Base-by-base conservation (phyloP, 2,888 invertebrate genomes). In the Agapostemon virescens region DNA sequence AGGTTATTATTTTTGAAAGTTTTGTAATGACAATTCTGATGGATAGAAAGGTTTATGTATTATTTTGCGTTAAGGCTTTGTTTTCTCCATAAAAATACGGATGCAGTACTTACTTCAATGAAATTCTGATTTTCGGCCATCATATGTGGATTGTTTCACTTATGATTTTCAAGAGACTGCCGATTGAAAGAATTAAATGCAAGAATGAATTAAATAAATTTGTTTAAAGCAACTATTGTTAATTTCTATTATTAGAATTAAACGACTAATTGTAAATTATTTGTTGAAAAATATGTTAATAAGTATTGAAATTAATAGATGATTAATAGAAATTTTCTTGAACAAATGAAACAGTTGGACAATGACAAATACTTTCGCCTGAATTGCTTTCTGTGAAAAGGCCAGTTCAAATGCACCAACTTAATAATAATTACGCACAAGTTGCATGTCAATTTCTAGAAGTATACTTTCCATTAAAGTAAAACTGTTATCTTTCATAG, bases 381-480 rank as follows among this genome's bases (percentile, higher is more conserved):
- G n/a, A 49, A 49, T n/a, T 49, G 9, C 9, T 49, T 49, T 49
- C 49, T 49, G n/a, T n/a, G 49, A 49, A 49, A 49, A 9, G n/a
- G n/a, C n/a, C 49, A 3, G 9, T 49, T n/a, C 49, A 49, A 49
- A n/a, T 49, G 49, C 49, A n/a, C n/a, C 49, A 49, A 49, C 3
- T 49, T 49, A n/a, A 49, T n/a, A n/a, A n/a, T 38, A 26, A 4
- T 55, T 55, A 23, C 26, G 13, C 15, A 23, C 26, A 26, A 55
- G 52, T 55, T 55, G 52, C 26, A 55, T 55, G 52, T 55, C 52
- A 26, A 55, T 55, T 55, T 26, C 52, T 55, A 26, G 15, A 55
- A 55, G 26, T 26, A 26, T 23, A 55, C 52, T 55, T 55, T 52
- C 52, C 23, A 55, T 55, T 6, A 26, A 55, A 55, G 23, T 15